phyloP scores from a whole-genome alignment of 2,113 vertebrate species.

The Paralichthys olivaceus region DNA sequence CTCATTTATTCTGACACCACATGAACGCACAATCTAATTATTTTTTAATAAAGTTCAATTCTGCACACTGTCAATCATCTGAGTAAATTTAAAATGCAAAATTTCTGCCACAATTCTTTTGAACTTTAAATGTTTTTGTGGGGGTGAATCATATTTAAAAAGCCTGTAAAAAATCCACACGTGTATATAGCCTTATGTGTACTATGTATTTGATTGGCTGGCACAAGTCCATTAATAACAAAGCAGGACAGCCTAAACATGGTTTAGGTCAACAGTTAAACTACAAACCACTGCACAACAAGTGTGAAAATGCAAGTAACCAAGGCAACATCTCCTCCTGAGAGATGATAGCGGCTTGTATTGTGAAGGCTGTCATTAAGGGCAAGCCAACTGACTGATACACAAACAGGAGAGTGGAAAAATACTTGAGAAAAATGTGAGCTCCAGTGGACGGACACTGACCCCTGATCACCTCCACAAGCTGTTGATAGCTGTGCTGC shows the following conservation, averaged over 20 bases:
- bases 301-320: not conserved
- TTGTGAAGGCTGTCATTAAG: constrained; percentile 3
- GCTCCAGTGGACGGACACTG: constrained; percentile 14
- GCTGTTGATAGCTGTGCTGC: constrained; percentile 23
- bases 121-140: too few relatives aligned
- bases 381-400: not conserved
- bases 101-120: too few relatives aligned
- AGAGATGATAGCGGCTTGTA: too few relatives aligned
- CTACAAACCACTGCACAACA: not conserved
- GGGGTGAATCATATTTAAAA: too few relatives aligned
- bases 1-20: too few relatives aligned
- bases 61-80: too few relatives aligned
- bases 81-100: too few relatives aligned
- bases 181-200: not conserved
- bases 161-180: not conserved
- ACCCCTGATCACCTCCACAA: constrained; percentile 22
- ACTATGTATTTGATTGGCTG: not conserved
- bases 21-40: too few relatives aligned
- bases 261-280: too few relatives aligned
- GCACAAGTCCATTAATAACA: too few relatives aligned
- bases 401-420: constrained; percentile 10
- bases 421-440: not conserved
- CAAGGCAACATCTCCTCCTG: not conserved
- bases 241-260: not conserved
- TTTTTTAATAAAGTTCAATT: too few relatives aligned